A percentile compares a stretch with the other conserved stretches of the same genome.
Evolutionary conservation across 2,797 vertebrate genomes (phyloP).

Genomic region (Sebastolobus alascanus): DNA sequence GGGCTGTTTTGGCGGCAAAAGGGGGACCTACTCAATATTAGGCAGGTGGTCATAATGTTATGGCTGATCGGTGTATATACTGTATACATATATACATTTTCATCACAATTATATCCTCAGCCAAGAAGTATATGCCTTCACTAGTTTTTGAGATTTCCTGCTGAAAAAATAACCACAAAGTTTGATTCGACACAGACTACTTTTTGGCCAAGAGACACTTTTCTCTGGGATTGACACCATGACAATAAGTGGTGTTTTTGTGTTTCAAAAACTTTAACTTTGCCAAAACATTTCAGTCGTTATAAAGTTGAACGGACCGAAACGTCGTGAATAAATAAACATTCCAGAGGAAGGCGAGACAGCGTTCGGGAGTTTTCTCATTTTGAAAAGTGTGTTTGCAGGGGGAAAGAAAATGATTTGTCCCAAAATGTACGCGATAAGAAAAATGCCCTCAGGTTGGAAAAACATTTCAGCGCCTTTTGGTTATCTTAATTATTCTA

Average conservation of each 20-base stretch:
- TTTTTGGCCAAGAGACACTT: neutral
- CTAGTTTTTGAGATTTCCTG: neutral
- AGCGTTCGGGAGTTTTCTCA: neutral
- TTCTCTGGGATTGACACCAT: neutral
- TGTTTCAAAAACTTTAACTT: neutral
- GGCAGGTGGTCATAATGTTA: no score
- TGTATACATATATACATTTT: neutral
- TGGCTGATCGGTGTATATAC: no score
- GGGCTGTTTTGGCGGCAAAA: no score
- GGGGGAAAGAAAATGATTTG: neutral
- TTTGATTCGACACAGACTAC: neutral
- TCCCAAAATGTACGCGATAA: neutral
- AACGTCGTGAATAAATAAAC: neutral
- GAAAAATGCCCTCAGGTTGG: neutral
- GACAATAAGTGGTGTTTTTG: neutral
- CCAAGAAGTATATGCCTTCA: neutral
- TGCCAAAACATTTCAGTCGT: neutral
- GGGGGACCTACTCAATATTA: no score
- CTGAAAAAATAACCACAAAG: neutral
- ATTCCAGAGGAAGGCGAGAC: neutral
- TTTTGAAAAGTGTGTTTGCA: neutral
- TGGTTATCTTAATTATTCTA: slow-evolving; percentile 40
- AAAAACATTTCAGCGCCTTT: slow-evolving; percentile 9
- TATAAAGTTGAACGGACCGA: neutral
- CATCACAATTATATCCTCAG: neutral